A percentile compares a stretch with the other conserved stretches of the same genome.
phyloP scores from a whole-genome alignment of 2,797 vertebrate genomes.

The Pipistrellus nathusii region DNA sequence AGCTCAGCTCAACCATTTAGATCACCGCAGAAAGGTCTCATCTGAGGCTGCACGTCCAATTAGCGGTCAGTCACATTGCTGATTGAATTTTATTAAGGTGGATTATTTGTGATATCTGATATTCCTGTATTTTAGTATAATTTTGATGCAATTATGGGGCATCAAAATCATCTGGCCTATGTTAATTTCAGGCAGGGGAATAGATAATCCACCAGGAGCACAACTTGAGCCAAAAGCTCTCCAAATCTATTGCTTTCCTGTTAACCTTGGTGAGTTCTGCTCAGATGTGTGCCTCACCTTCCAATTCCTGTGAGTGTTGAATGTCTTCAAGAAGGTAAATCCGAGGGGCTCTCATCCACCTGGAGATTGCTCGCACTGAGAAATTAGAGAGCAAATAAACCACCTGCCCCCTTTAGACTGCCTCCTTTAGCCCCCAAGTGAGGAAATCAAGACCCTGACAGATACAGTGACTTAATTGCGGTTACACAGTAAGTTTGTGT shows the following conservation, averaged over 20 bases:
- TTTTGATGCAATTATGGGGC: not conserved
- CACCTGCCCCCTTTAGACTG: not conserved
- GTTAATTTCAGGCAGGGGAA: not conserved
- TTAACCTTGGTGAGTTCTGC: not conserved
- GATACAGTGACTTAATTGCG: not conserved
- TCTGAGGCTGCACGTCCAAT: not conserved
- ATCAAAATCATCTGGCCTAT: not conserved
- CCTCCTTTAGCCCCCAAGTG: not conserved
- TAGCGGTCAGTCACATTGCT: not conserved
- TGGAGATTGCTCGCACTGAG: not conserved
- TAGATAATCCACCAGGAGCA: not conserved
- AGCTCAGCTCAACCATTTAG: not conserved
- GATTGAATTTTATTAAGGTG: not conserved
- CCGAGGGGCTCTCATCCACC: not conserved
- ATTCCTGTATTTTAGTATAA: not conserved
- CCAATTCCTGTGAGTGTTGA: not conserved
- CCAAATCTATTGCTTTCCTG: not conserved
- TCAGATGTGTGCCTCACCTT: not conserved
- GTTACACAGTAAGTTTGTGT: not conserved
- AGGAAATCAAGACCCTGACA: not conserved
- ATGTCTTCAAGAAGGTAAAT: not conserved
- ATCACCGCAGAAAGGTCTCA: fast-evolving
- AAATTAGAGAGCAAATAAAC: not conserved
- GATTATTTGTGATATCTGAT: not conserved
- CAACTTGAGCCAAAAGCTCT: not conserved